A percentile compares a stretch with the other conserved stretches of the same genome.
Evolutionary conservation across 2,797 vertebrate species (phyloP).

Genomic region (Tympanoctomys barrerae): DNA sequence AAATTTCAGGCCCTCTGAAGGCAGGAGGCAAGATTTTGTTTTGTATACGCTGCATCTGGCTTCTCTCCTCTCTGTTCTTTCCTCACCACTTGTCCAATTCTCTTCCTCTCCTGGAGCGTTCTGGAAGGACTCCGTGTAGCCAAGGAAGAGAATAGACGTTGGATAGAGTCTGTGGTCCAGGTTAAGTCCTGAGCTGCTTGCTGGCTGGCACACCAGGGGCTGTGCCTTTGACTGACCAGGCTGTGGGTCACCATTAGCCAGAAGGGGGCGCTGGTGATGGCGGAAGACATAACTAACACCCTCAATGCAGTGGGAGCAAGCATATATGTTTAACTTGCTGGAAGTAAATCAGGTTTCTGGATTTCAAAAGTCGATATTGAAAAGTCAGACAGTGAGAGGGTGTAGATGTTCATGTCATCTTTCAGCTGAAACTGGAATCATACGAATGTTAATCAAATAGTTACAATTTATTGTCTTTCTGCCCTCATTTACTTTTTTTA

Average conservation of each 20-base stretch:
- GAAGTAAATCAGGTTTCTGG: not conserved
- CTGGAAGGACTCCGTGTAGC: not conserved
- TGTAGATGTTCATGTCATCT: not conserved
- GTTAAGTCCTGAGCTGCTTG: not conserved
- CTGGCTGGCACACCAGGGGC: not conserved
- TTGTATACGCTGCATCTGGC: not conserved
- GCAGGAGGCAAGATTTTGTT: not conserved
- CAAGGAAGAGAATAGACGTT: not conserved
- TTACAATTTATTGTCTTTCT: not conserved
- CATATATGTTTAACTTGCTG: not conserved
- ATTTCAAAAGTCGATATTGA: conserved; percentile 27
- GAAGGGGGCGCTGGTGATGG: not conserved
- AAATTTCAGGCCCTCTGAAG: not conserved
- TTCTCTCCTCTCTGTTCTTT: conserved; percentile 10
- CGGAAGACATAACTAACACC: not conserved
- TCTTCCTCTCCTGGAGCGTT: not conserved
- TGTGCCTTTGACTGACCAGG: not conserved
- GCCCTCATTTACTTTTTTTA: conserved; percentile 29
- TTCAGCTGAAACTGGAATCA: not conserved
- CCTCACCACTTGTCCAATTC: not conserved
- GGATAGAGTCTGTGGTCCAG: not conserved
- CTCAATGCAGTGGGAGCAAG: not conserved
- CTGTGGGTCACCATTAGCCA: not conserved
- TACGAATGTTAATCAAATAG: not conserved
- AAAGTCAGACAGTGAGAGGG: not conserved